Evolutionary conservation across 2,888 invertebrate species (phyloP), one percentile per base, ranked within the genome.

Genomic region (Hyles lineata): DNA sequence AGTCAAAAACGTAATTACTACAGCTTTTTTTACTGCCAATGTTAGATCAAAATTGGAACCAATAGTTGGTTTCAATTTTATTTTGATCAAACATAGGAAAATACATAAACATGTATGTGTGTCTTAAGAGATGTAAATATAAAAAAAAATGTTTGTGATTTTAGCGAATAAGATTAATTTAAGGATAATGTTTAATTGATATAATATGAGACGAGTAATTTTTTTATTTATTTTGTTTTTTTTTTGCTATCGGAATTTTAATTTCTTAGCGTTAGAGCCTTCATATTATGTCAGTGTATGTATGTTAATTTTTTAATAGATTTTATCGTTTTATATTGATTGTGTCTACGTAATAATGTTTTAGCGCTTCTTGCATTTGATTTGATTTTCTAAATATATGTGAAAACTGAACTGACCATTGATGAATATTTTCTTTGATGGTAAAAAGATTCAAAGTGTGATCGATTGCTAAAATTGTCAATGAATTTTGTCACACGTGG

Each of bases 261-360:
- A 61, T 69, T 61, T 70, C 60, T 50, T 67, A 60, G 29, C 69
- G 72, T 32, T 74, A 55, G 59, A 63, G 67, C 63, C 76, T 73
- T 74, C 75, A 74, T 76, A 74, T 76, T 74, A 76, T 76, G 72
- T 77, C 73, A 76, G 74, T 77, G 67, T 73, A 75, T 73, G 35
- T 29, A 70, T 72, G 72, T 73, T 72, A 60, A 74, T 70, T 71
- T 58, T 72, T 11, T 72, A 62, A 71, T 72, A 74, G 71, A 74
- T 74, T 76, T 75, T 50, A 52, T 72, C 58, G 72, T 72, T 62
- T 72, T 58, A 73, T 67, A 73, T 32, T 67, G 23, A 70, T 25
- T 73, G 21, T 73, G 7, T 76, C 70, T 76, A 58, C 74, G 50
- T 74, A 59, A 59, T 43, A 43, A 43, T 43, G 43, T 43, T 43